Base-by-base conservation (phyloP, 2,797 vertebrate species). In the Crenuchus spilurus region DNA sequence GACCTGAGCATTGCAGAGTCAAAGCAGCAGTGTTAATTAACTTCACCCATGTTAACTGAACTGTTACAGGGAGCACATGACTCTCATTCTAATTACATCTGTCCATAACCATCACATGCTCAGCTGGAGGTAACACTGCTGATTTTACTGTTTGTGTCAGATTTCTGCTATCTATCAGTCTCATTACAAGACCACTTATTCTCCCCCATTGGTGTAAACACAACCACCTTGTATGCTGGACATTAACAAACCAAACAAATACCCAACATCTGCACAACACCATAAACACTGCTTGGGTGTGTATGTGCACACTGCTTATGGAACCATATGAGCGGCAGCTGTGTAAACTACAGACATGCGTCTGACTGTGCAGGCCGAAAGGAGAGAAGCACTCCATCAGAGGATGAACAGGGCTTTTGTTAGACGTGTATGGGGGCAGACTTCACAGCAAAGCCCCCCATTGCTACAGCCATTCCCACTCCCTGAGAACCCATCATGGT, bases 351-450 rank as follows among this genome's bases (percentile, higher is more conserved):
- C 35, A 67, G 55, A 30, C 22, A 39, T 60, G 48, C 63, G 22
- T 69, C 62, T 42, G 54, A 60, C 46, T 44, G 39, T 52, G 54
- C 37, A 14, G 46, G 48, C 55, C 58, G 54, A 79, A 66, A 69
- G 46, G 4, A 37, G 64, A 77, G 72, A 42, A 73, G 66, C 51
- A 49, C 64, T 70, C 9, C 4, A 6, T 74, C 9, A 30, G 51
- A 66, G 61, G 74, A 78, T 78, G 74, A 85, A 82, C 68, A 63
- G 72, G 30, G 80, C 74, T 82, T 80, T 79, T 78, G 72, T 85
- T 81, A 30, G 58, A 2, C 31, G 37, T 31, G 42, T 57, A 24
- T 14, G 42, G 22, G 42, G 44, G 22, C 46, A 48, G 75, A 61
- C 72, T 58, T 65, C 22, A 48, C 58, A 57, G 68, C 4, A 9